Evolutionary conservation across 2,113 vertebrate species (phyloP).

Genomic region (Polypterus bichir): DNA sequence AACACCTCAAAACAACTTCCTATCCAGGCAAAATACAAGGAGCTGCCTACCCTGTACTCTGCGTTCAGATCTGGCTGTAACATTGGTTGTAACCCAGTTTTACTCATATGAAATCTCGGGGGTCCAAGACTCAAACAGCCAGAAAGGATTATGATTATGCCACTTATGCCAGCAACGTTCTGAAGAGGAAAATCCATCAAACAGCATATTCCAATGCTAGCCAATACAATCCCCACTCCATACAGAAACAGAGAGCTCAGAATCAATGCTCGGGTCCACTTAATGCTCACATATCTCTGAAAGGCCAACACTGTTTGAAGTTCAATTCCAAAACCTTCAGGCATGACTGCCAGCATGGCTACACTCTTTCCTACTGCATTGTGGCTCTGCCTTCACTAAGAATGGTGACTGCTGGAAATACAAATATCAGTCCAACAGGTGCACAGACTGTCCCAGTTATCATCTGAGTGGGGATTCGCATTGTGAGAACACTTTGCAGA

Average conservation of each 20-base stretch:
- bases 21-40: constrained; percentile 57
- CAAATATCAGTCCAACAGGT: constrained; percentile 51
- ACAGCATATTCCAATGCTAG: constrained; percentile 52
- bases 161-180: constrained; percentile 45
- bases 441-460: constrained; percentile 59
- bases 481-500: constrained; percentile 14
- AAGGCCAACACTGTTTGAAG: constrained; percentile 57
- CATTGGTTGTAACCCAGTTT: constrained; percentile 15
- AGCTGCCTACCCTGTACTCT: constrained; percentile 36
- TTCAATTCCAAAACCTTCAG: constrained; percentile 51
- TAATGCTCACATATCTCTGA: constrained; percentile 40
- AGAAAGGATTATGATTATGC: constrained; percentile 42
- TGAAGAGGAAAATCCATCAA: constrained; percentile 54
- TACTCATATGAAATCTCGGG: constrained; percentile 43
- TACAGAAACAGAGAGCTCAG: constrained; percentile 53
- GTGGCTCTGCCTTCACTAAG: constrained; percentile 56
- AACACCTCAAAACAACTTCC: constrained; percentile 51
- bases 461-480: constrained; percentile 55
- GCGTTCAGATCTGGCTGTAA: constrained; percentile 22
- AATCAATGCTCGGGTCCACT: constrained; percentile 41
- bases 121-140: constrained; percentile 48
- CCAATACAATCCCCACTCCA: constrained; percentile 49
- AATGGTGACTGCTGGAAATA: constrained; percentile 58
- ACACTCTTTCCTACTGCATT: constrained; percentile 29
- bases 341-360: constrained; percentile 50